Conservation (phyloP, 2,113 vertebrate species). For the Pseudorectes ferrugineus region DNA sequence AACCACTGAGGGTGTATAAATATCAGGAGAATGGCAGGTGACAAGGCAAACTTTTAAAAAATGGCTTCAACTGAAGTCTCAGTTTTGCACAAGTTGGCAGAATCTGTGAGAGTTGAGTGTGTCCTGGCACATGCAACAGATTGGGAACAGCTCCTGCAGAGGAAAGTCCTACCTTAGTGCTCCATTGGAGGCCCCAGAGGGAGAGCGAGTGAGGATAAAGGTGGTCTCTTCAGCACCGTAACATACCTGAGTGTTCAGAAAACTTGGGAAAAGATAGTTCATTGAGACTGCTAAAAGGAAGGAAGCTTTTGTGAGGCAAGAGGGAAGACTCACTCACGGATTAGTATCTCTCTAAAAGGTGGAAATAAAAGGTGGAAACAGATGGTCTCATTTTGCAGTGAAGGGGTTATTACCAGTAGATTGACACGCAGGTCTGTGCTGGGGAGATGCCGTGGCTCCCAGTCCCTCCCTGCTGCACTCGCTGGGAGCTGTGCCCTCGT, state of each 20-base stretch:
- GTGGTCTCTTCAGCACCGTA: not conserved
- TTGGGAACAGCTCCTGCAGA: not conserved
- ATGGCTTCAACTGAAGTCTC: not conserved
- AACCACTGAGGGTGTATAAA: not conserved
- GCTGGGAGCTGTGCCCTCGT: not conserved
- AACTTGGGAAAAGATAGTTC: not conserved
- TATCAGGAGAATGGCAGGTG: not conserved
- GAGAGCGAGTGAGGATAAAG: not conserved
- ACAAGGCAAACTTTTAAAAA: not conserved
- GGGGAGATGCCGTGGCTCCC: not conserved
- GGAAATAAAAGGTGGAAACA: not conserved
- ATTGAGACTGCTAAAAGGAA: not conserved
- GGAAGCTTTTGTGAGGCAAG: not conserved
- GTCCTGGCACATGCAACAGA: rapidly evolving
- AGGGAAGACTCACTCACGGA: not conserved
- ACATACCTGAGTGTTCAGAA: not conserved
- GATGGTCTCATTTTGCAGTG: not conserved
- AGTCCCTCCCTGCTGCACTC: not conserved
- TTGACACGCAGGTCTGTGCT: not conserved
- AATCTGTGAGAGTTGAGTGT: not conserved
- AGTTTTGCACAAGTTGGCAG: not conserved
- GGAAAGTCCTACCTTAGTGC: not conserved
- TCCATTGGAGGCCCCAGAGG: not conserved
- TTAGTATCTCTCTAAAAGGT: not conserved
- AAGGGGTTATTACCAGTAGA: not conserved